Conservation (phyloP, 2,888 invertebrate species). For the Candidula unifasciata region DNA sequence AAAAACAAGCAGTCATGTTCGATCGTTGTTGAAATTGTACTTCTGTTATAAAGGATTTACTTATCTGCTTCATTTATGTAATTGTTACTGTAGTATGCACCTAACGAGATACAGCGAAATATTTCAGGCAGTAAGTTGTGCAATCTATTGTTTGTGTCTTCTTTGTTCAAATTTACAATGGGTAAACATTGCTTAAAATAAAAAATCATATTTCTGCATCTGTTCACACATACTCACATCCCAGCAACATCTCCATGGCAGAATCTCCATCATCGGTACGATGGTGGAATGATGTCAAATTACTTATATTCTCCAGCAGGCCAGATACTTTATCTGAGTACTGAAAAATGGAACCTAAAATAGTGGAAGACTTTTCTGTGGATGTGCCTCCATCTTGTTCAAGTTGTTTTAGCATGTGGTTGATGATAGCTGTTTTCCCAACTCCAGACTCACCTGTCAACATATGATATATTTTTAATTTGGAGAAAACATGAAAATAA, state of each 20-base stretch:
- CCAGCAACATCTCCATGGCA: conserved; percentile 67
- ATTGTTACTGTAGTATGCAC: too few relatives aligned
- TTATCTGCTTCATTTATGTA: too few relatives aligned
- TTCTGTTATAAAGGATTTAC: too few relatives aligned
- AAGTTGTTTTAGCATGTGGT: conserved; percentile 72
- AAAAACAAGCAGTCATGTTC: too few relatives aligned
- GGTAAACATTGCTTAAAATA: too few relatives aligned
- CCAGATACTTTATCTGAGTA: conserved; percentile 75
- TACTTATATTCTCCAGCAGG: conserved; percentile 74
- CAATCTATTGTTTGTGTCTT: too few relatives aligned
- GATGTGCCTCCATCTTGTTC: conserved; percentile 72
- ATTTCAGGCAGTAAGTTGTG: too few relatives aligned
- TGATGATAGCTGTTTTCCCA: conserved; percentile 77
- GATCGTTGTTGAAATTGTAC: too few relatives aligned
- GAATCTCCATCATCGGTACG: conserved; percentile 55
- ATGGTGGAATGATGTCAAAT: conserved; percentile 68
- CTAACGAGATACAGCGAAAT: too few relatives aligned
- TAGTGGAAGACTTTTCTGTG: conserved; percentile 68
- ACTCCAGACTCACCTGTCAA: conserved; percentile 76
- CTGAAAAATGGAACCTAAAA: conserved; percentile 75
- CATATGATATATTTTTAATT: background rate
- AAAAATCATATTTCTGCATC: background rate
- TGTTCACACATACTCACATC: conserved; percentile 50
- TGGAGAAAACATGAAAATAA: too few relatives aligned
- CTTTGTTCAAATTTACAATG: too few relatives aligned